A percentile compares a stretch with the other conserved stretches of the same genome.
Evolutionary conservation across 1,140 invertebrate species (phyloP).

Genomic region (Thalassaphorura encarpata): DNA sequence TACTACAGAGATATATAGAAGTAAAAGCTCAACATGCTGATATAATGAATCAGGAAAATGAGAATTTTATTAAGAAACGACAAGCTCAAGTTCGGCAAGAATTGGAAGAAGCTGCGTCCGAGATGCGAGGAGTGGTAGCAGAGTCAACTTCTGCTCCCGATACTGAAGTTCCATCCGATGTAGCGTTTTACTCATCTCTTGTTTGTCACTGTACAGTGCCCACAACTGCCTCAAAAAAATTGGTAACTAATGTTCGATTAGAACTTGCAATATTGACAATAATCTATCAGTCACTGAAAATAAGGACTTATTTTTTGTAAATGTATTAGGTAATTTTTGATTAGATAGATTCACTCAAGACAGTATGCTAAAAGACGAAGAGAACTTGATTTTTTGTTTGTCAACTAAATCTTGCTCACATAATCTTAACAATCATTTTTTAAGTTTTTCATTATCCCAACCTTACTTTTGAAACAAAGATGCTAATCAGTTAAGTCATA

Average conservation of each 20-base stretch:
- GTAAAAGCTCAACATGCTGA: slow-evolving; percentile 90
- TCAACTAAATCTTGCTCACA: no score
- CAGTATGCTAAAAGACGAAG: no score
- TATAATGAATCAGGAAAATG: slow-evolving; percentile 87
- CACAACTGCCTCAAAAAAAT: slow-evolving; percentile 57
- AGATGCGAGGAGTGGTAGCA: slow-evolving; percentile 47
- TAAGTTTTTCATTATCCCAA: no score
- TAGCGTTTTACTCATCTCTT: slow-evolving; percentile 44
- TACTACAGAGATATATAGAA: slow-evolving; percentile 76
- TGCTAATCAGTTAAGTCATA: no score
- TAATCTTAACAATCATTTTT: no score
- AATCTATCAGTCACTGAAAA: no score
- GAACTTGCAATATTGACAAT: no score
- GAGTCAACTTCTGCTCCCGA: slow-evolving; percentile 37
- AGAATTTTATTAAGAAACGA: slow-evolving; percentile 61
- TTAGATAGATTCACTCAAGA: no score
- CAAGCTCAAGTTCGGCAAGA: slow-evolving; percentile 79
- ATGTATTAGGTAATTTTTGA: no score
- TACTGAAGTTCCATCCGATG: slow-evolving; percentile 7
- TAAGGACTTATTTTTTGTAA: no score
- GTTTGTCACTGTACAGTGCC: slow-evolving; percentile 43
- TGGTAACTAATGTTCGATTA: slow-evolving; percentile 48
- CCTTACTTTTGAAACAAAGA: no score
- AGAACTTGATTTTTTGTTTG: no score
- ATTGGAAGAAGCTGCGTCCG: slow-evolving; percentile 78